phyloP scores from a whole-genome alignment of 2,888 invertebrate genomes.

The Entomobrya multifasciata region DNA sequence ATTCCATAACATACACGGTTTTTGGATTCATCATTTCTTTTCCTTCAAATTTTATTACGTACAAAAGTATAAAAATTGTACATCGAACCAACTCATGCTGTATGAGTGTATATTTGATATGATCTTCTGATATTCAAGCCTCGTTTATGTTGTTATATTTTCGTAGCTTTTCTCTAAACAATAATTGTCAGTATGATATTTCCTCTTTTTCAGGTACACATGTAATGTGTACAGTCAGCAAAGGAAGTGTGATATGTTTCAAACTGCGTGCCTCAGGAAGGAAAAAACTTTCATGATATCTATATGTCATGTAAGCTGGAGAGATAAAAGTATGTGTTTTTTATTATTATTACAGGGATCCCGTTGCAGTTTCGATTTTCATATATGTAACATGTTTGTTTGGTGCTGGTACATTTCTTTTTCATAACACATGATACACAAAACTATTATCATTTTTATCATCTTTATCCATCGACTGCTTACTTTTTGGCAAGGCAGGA shows the following conservation, averaged over 20 bases:
- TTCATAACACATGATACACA: too few relatives aligned
- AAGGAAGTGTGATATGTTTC: constrained; percentile 18
- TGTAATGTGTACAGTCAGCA: background rate
- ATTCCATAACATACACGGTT: too few relatives aligned
- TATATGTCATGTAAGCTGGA: constrained; percentile 5
- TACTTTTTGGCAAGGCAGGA: too few relatives aligned
- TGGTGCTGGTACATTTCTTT: too few relatives aligned
- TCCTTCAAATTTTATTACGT: constrained; percentile 12
- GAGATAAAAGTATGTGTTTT: too few relatives aligned
- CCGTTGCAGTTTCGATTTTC: too few relatives aligned
- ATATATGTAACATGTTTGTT: too few relatives aligned
- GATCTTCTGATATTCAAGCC: background rate
- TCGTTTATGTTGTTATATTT: constrained; percentile 22
- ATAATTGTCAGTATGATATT: constrained; percentile 20
- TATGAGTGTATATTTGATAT: background rate
- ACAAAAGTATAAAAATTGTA: too few relatives aligned
- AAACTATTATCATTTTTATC: too few relatives aligned
- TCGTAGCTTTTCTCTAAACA: constrained; percentile 14
- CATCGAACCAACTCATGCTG: too few relatives aligned
- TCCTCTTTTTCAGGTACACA: constrained; percentile 25
- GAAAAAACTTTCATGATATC: background rate
- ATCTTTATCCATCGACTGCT: too few relatives aligned
- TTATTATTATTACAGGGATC: too few relatives aligned
- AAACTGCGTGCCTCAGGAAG: background rate
- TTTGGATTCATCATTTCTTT: constrained; percentile 36